A percentile compares a stretch with the other conserved stretches of the same genome.
phyloP scores from a whole-genome alignment of 2,797 vertebrate genomes.

The Acanthis flammea region DNA sequence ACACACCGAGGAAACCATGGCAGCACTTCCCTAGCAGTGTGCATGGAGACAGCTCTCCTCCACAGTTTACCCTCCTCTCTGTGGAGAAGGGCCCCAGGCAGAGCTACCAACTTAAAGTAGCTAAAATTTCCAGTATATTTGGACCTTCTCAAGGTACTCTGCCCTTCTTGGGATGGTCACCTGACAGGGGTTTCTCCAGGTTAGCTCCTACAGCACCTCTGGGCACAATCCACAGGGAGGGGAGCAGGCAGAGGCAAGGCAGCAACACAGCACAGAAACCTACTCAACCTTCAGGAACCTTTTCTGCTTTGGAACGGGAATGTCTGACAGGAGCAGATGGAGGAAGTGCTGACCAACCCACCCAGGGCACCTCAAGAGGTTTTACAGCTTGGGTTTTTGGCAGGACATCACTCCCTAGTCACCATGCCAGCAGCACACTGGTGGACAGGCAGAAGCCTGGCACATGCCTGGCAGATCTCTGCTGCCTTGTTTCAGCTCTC shows the following conservation, averaged over 20 bases:
- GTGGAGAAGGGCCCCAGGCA: background rate
- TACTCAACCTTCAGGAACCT: background rate
- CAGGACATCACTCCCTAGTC: background rate
- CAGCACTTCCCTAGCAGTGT: background rate
- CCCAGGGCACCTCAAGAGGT: background rate
- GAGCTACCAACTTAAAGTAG: background rate
- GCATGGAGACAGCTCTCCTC: background rate
- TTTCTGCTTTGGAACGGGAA: background rate
- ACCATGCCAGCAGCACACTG: background rate
- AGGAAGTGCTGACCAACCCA: background rate
- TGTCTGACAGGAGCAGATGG: background rate
- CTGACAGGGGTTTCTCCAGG: background rate
- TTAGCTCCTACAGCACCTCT: background rate
- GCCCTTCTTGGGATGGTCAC: background rate
- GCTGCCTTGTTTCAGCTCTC: background rate
- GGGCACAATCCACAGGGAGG: background rate
- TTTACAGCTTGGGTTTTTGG: background rate
- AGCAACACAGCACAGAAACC: rapidly evolving
- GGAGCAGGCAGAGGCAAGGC: background rate
- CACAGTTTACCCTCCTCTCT: rapidly evolving
- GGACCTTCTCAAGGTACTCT: background rate
- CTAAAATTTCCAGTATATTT: background rate
- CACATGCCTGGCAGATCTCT: background rate
- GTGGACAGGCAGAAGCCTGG: background rate
- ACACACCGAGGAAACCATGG: background rate